Evolutionary conservation across 2,888 invertebrate genomes (phyloP), one percentile per base, ranked within the genome.

Genomic region (Petrolisthes manimaculis): DNA sequence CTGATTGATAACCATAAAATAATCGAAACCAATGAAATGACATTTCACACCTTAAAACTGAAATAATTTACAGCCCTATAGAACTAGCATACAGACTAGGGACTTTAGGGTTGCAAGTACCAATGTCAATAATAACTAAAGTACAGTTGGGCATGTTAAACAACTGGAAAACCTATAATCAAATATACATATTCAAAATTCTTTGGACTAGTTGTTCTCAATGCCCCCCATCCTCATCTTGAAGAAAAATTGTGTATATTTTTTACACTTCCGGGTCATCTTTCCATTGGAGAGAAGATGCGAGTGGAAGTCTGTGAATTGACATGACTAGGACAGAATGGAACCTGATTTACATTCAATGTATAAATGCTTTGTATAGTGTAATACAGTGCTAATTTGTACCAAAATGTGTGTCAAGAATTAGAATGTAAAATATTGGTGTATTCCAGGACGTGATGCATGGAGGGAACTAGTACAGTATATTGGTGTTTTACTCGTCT

Each of bases 141-240:
- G 12, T 61, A 61, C 67, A 61, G 67, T 18, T 61, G 67, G 67
- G 67, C 67, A 61, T 18, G 18, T 61, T 61, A 61, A 61, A 61
- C 67, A 61, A 61, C 67, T 61, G 67, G 9, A 61, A 61, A 61
- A 61, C 9, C 9, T 61, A 61, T 61, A 61, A 61, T 61, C 67
- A 61, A 18, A 61, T 61, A 61, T 61, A 61, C 67, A 61, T 18
- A 61, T 61, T 61, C 67, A 61, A 61, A 61, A 61, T 18, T 61
- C 67, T 61, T 61, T 61, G 67, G 51, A 51, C 77, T 77, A 37
- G 77, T 77, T 24, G 77, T 77, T 77, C 12, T 51, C 14, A 51
- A 37, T 24, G 51, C 77, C 51, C 37, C 51, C 77, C 9, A 24
- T n/a, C 24, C 77, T 37, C 77, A 77, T 9, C n/a, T 18, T 18